Evolutionary conservation across 2,888 invertebrate genomes (phyloP), one percentile per base, ranked within the genome.

Genomic region (Pandemis corylana): DNA sequence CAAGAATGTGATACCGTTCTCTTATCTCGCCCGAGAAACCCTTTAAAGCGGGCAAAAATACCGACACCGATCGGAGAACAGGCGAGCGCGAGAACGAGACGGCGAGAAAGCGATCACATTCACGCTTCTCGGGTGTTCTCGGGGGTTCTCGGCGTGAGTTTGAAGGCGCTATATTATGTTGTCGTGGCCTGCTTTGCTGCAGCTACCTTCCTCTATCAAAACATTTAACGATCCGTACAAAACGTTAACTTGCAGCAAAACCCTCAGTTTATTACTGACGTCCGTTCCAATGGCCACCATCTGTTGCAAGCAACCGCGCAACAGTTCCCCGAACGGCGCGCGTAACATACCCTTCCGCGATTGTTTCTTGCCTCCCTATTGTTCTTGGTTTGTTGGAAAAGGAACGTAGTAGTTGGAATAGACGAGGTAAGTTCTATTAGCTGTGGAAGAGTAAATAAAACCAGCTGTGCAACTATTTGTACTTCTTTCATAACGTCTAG

Each of bases 401-500:
- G 56, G 56, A 56, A 10, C 7, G 9, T n/a, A 5, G 0, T 49
- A 44, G 28, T 46, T 12, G 12, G 28, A 4, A 15, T 44, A 44
- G n/a, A 51, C 20, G 9, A 56, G 15, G n/a, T 12, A 2, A 46
- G 12, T 15, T 20, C 20, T 9, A 15, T 56, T 15, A 15, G 51
- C 15, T 53, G 46, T 61, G 64, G 12, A 49, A 65, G 20, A 49
- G 13, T 28, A 65, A 65, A 65, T 65, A 46, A 65, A 65, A 46
- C 28, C 7, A 44, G 46, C 64, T 49, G 46, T 59, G 28, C 56
- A 15, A 56, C 20, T 59, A 28, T 65, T 65, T 65, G 65, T 65
- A 7, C n/a, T 65, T 28, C 49, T 49, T 65, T 65, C 49, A 36
- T 49, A 59, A 59, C 12, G 59, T 20, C 59, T 59, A 28, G 59